A percentile compares a stretch with the other conserved stretches of the same genome.
phyloP scores from a whole-genome alignment of 2,888 invertebrate species.

The Leptodirus hochenwartii region DNA sequence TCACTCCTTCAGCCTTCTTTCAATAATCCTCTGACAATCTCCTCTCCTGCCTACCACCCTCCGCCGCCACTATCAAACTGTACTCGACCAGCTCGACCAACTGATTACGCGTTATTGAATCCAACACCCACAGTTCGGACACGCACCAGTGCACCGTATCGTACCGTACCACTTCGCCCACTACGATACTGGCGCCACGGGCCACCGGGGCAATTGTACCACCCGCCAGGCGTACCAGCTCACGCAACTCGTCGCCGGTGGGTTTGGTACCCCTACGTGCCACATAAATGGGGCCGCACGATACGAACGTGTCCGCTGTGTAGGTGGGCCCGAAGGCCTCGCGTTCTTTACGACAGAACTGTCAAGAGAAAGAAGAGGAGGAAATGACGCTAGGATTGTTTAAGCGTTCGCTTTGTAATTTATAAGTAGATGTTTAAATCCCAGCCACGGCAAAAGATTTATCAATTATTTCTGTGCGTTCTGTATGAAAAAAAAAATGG shows the following conservation, averaged over 20 bases:
- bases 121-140: conserved; percentile 41
- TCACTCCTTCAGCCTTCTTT: too few species aligned
- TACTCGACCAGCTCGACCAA: conserved; percentile 28
- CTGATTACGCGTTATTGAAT: conserved; percentile 38
- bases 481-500: too few species aligned
- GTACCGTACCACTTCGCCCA: conserved; percentile 27
- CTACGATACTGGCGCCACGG: conserved; percentile 31
- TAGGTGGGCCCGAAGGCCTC: conserved; percentile 40
- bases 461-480: too few species aligned
- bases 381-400: too few species aligned
- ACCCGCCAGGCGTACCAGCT: conserved; percentile 37
- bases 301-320: conserved; percentile 37
- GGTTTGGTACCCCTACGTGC: conserved; percentile 28
- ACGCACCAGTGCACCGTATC: conserved; percentile 27
- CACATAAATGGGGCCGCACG: conserved; percentile 38
- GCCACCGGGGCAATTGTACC: conserved; percentile 31
- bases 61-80: too few species aligned
- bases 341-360: conserved; percentile 41
- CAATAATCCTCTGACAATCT: too few species aligned
- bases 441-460: too few species aligned
- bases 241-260: conserved; percentile 32
- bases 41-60: too few species aligned
- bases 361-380: too few species aligned
- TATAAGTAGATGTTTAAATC: too few species aligned
- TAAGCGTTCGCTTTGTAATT: too few species aligned